A percentile compares a stretch with the other conserved stretches of the same genome.
Conservation (phyloP, 2,113 vertebrate species). For the Rutilus rutilus region DNA sequence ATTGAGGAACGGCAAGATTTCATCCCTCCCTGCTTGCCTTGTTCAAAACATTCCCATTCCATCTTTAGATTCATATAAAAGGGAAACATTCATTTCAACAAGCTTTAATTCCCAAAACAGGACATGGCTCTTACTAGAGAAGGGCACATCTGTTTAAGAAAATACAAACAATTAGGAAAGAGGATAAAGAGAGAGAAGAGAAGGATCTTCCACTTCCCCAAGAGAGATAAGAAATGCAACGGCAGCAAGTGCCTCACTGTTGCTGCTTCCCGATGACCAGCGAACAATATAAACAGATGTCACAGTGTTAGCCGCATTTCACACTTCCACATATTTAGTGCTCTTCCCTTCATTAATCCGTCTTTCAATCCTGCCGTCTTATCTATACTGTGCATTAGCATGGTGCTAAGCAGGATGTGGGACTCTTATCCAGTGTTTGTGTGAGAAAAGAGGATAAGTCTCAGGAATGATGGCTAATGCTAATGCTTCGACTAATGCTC, state of each 20-base stretch:
- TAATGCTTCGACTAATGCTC: conserved; percentile 70
- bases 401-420: conserved; percentile 76
- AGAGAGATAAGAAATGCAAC: conserved; percentile 39
- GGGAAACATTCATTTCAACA: conserved; percentile 39
- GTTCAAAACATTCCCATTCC: conserved; percentile 46
- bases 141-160: conserved; percentile 60
- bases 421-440: conserved; percentile 79
- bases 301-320: conserved; percentile 51
- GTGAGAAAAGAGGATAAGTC: conserved; percentile 76
- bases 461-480: conserved; percentile 62
- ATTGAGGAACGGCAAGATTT: background rate
- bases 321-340: conserved; percentile 70
- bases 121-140: conserved; percentile 61
- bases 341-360: conserved; percentile 75
- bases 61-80: conserved; percentile 55
- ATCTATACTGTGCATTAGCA: conserved; percentile 73
- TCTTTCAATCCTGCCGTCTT: conserved; percentile 69
- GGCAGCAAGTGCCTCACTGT: conserved; percentile 70
- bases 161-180: conserved; percentile 63
- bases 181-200: conserved; percentile 50
- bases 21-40: conserved; percentile 25
- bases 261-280: conserved; percentile 70
- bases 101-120: conserved; percentile 63
- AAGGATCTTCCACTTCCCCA: conserved; percentile 34
- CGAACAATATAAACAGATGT: conserved; percentile 73